phyloP scores from a whole-genome alignment of 2,888 invertebrate species.

The Tholera decimalis region DNA sequence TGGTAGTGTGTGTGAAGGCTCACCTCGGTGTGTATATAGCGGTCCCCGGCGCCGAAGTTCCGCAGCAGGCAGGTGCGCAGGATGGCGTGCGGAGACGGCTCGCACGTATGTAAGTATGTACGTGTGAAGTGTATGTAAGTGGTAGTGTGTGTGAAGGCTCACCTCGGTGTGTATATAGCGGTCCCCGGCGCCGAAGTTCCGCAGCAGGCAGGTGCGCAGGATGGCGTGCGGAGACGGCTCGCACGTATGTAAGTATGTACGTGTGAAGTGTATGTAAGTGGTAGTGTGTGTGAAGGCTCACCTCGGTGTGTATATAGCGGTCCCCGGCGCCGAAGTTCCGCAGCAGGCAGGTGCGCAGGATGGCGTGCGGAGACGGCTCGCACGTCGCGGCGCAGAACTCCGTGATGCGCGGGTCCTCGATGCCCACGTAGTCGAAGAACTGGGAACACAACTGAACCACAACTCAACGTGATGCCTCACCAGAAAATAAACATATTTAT shows the following conservation, averaged over 20 bases:
- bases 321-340: conserved; percentile 98
- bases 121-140: too few species aligned
- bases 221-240: too few species aligned
- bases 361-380: conserved; percentile 98
- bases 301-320: conserved; percentile 96
- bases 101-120: too few species aligned
- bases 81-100: too few species aligned
- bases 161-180: conserved; percentile 97
- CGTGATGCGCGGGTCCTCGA: conserved; percentile 98
- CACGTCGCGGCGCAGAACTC: conserved; percentile 99
- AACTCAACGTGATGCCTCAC: background rate
- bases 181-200: conserved; percentile 98
- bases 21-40: too few species aligned
- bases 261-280: too few species aligned
- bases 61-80: too few species aligned
- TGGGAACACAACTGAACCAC: conserved; percentile 70
- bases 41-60: too few species aligned
- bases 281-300: conserved; percentile 73
- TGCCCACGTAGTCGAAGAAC: conserved; percentile 98
- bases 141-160: too few species aligned
- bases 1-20: too few species aligned
- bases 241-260: too few species aligned
- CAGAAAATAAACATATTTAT: too few species aligned
- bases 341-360: conserved; percentile 97
- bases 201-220: conserved; percentile 97